These are phyloP conservation scores for Diachasma alloeum DNA, from an alignment of 1,140 invertebrate genomes.

Conservation along the genomic window DNA sequence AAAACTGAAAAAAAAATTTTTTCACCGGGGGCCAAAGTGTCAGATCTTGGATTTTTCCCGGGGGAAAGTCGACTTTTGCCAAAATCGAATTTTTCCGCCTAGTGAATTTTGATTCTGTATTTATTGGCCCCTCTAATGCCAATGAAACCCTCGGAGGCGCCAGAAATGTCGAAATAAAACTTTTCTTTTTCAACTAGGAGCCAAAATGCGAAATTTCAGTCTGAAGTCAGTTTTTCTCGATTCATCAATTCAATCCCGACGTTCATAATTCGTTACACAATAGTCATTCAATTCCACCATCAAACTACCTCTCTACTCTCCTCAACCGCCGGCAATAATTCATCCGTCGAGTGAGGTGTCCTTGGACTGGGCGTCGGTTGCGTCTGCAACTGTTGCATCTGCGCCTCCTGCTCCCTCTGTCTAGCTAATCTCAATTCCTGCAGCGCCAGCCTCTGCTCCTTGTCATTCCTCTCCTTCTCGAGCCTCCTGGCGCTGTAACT, in stretches of 20 bases:
- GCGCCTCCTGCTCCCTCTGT: slow-evolving; percentile 46
- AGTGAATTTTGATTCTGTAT: no score
- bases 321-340: slow-evolving; percentile 76
- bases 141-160: no score
- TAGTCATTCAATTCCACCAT: slow-evolving; percentile 44
- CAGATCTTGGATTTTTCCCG: no score
- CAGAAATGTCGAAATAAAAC: no score
- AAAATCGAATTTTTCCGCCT: no score
- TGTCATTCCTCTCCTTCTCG: slow-evolving; percentile 79
- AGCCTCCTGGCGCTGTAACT: slow-evolving; percentile 80
- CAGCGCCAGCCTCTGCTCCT: slow-evolving; percentile 77
- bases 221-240: background rate
- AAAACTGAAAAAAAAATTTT: no score
- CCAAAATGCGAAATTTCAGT: no score
- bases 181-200: no score
- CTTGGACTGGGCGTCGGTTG: slow-evolving; percentile 73
- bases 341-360: slow-evolving; percentile 79
- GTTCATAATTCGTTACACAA: background rate
- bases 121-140: no score
- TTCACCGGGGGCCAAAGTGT: no score
- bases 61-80: no score
- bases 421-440: slow-evolving; percentile 74
- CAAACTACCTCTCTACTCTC: slow-evolving; percentile 72
- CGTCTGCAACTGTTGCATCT: slow-evolving; percentile 49
- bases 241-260: background rate